Evolutionary conservation across 2,888 invertebrate genomes (phyloP), one percentile per base, ranked within the genome.

Genomic region (Hartigia nigra): DNA sequence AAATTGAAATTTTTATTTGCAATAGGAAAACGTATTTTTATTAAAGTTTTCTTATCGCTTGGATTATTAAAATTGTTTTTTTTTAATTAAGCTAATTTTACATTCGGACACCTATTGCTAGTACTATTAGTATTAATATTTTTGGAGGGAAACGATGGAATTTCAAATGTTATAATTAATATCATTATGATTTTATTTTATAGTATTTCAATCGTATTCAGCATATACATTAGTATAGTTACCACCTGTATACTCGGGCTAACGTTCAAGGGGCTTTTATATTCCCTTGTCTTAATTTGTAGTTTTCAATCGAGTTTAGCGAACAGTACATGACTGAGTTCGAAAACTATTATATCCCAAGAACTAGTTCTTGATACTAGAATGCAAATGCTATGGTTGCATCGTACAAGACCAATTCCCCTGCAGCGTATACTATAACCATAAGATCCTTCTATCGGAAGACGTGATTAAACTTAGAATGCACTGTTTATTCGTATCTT

Each of bases 61-160:
- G 23, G 55, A 55, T 55, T 23, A 9, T 9, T 23, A 1, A 23
- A 9, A 4, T 1, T 9, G 4, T 55, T 55, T 55, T 35, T 35
- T 35, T 3, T 1, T 9, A 55, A 23, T 23, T 55, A 55, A 23
- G 0, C 9, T 23, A 23, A 55, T 9, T 1, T 23, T 0, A 0
- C 23, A 9, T 2, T 23, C 23, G 1, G 2, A 2, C 2, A 0
- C 3, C 4, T 23, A 14, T 1, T 9, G 9, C 9, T 55, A 2
- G 23, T 55, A n/a, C n/a, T n/a, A n/a, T n/a, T n/a, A n/a, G n/a
- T n/a, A n/a, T n/a, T n/a, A n/a, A n/a, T n/a, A 55, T 2, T 55
- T 23, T 55, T 23, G 5, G 14, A 0, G 23, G 35, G 23, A 4
- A 34, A 34, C 34, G n/a, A n/a, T 34, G 34, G 34, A 23, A 23